Evolutionary conservation across 2,888 invertebrate species (phyloP).

Genomic region (Metopia argyrocephala): DNA sequence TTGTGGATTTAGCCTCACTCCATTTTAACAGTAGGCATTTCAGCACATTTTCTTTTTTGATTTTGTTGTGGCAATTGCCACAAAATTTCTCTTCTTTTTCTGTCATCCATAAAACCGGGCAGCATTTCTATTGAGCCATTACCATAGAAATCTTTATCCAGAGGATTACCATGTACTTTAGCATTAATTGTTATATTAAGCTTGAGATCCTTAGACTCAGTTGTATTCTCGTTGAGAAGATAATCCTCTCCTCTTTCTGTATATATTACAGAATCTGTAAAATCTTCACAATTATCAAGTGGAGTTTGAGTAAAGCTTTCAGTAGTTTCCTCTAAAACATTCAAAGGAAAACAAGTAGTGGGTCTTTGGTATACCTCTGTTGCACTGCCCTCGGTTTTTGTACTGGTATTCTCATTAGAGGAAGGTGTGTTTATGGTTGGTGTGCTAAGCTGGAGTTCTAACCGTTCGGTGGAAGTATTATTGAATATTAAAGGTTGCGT

Average conservation of each 20-base stretch:
- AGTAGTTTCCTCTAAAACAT: neutral
- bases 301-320: neutral
- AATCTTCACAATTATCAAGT: neutral
- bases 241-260: neutral
- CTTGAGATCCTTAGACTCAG: slow-evolving; percentile 54
- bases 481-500: neutral
- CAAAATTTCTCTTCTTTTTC: slow-evolving; percentile 45
- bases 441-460: too few relatives aligned
- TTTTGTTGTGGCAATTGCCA: slow-evolving; percentile 16
- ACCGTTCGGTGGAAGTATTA: too few relatives aligned
- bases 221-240: neutral
- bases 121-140: slow-evolving; percentile 72
- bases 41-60: slow-evolving; percentile 8
- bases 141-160: slow-evolving; percentile 68
- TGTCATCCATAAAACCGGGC: slow-evolving; percentile 60
- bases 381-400: neutral
- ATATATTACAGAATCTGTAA: neutral
- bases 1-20: slow-evolving; percentile 18
- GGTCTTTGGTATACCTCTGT: neutral
- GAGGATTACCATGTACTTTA: slow-evolving; percentile 70
- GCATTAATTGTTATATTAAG: slow-evolving; percentile 75
- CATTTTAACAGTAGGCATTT: slow-evolving; percentile 20
- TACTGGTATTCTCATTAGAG: too few relatives aligned
- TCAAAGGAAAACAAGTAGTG: neutral
- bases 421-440: too few relatives aligned